Percentiles rank a stretch among this genome's conserved stretches.
Conservation (phyloP, 2,797 vertebrate species). For the Neosilurus hyrtlii region DNA sequence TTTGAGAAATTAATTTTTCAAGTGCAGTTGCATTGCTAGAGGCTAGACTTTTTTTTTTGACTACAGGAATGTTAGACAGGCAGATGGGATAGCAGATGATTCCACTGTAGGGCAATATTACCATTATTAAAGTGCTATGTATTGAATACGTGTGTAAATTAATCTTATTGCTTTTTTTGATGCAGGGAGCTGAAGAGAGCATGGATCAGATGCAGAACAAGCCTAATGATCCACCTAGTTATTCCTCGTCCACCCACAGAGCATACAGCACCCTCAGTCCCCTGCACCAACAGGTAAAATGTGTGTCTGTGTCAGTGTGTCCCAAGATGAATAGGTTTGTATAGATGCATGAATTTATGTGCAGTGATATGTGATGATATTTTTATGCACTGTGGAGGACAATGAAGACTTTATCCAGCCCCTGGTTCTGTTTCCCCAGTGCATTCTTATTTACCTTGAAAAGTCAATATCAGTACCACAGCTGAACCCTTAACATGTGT, state of each 20-base stretch:
- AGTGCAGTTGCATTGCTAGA: constrained; percentile 30
- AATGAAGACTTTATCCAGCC: constrained; percentile 2
- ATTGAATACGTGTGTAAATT: background rate
- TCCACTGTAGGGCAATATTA: constrained; percentile 29
- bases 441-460: constrained; percentile 18
- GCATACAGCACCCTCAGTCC: constrained; percentile 76
- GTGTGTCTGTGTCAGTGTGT: constrained; percentile 12
- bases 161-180: constrained; percentile 21
- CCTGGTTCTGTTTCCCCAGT: background rate
- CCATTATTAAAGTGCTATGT: constrained; percentile 11
- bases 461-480: constrained; percentile 19
- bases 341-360: background rate
- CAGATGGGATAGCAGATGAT: constrained; percentile 48
- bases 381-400: constrained; percentile 2
- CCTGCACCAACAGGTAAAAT: constrained; percentile 80
- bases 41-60: constrained; percentile 23
- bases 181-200: constrained; percentile 43
- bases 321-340: background rate
- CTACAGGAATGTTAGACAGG: constrained; percentile 38
- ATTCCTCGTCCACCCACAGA: constrained; percentile 75
- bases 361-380: background rate
- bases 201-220: constrained; percentile 30
- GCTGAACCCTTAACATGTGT: constrained; percentile 39
- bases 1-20: constrained; percentile 12
- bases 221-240: constrained; percentile 66